Evolutionary conservation across 2,797 vertebrate species (phyloP), one percentile per base, ranked within the genome.

Genomic region (Siniperca obscura): DNA sequence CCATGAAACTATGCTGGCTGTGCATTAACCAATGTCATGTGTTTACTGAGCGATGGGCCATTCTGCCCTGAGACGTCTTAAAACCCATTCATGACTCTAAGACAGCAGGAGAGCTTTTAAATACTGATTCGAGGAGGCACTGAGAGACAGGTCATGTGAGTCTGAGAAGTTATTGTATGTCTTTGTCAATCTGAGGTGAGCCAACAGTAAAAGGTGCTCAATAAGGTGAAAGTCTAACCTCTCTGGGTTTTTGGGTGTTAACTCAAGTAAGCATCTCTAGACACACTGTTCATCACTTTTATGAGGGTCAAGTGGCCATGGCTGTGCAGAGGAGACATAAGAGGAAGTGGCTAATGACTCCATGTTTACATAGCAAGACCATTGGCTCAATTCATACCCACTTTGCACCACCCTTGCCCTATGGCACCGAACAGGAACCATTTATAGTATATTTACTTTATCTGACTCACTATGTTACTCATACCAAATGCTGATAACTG

Each of bases 201-300:
- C 36, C 68, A 55, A 76, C 73, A 82, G 61, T 85, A 85, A 91
- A 82, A 80, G 40, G 53, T 74, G 57, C 59, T 69, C 68, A 30
- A 13, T 27, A 27, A 52, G 53, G 76, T 75, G 82, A 91, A 90
- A 87, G 88, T 87, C 52, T 55, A 74, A 78, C 62, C 50, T 57
- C 48, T 79, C 42, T 38, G 46, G 6, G 40, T 57, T 82, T 85
- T 74, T 6, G 62, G 71, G 59, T 52, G 61, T 67, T 85, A 90
- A 89, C 76, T 73, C 79, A 76, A 88, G 70, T 83, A 80, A 86
- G 76, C 84, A 82, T 90, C 76, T 86, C 66, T 38, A 76, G 82
- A 83, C 82, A 75, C 71, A 36, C 84, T 90, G 87, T 91, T 92
- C 87, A 92, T 94, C 92, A 93, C 81, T 90, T 94, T 95, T 92